Percentiles rank a stretch among this genome's conserved stretches.
Evolutionary conservation across 2,113 vertebrate species (phyloP).

Genomic region (Hemibagrus wyckioides): DNA sequence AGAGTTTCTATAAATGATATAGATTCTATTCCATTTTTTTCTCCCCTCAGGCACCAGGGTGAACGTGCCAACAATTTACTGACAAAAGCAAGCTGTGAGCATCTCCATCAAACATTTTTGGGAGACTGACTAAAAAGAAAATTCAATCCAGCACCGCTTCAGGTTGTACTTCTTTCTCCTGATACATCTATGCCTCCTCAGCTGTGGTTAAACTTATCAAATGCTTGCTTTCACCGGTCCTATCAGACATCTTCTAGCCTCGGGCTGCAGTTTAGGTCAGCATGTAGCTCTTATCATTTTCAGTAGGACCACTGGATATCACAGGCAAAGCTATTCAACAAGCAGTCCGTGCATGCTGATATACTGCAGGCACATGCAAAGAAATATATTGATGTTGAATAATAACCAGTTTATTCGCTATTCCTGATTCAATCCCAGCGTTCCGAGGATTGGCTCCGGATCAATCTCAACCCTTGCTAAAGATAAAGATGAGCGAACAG

Average conservation of each 20-base stretch:
- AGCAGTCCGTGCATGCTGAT: neutral
- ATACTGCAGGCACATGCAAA: neutral
- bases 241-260: slow-evolving; percentile 10
- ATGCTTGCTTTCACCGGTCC: neutral
- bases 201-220: slow-evolving; percentile 16
- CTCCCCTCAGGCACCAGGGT: neutral
- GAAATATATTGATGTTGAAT: neutral
- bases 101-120: neutral
- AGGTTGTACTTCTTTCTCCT: slow-evolving; percentile 16
- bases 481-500: neutral
- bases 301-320: neutral
- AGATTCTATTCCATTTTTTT: neutral
- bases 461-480: neutral
- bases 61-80: neutral
- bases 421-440: neutral
- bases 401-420: neutral
- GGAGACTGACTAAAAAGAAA: slow-evolving; percentile 5
- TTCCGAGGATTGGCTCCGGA: neutral
- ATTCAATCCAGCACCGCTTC: slow-evolving; percentile 16
- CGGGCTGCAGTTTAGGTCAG: neutral
- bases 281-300: slow-evolving; percentile 1
- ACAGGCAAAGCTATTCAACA: slow-evolving; percentile 1
- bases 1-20: neutral
- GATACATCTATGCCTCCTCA: slow-evolving; percentile 1
- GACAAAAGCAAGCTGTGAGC: neutral